Evolutionary conservation across 1,140 invertebrate genomes (phyloP), one percentile per base, ranked within the genome.

Genomic region (Magallana angulata): DNA sequence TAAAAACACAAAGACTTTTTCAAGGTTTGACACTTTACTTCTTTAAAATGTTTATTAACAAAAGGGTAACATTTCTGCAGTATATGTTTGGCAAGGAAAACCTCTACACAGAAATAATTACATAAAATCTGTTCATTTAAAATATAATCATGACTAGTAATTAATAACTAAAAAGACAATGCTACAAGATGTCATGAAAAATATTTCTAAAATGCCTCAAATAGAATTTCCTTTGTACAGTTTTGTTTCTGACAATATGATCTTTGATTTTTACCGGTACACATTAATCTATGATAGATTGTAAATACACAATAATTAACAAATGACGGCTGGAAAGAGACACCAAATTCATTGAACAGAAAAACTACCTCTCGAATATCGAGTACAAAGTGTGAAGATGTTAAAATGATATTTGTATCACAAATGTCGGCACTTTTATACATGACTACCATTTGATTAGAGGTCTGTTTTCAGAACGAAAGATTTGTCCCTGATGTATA

Each of bases 11-110:
- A 71, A 30, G 7, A 8, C 16, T 24, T 5, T 7, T 24, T 24
- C 30, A n/a, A 24, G 30, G n/a, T 36, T 24, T 36, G 68, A 76
- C 24, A 76, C 24, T 76, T 76, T 76, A 36, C 24, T 62, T 76
- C 14, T 48, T 48, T 48, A 48, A 48, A 48, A 48, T 48, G 24
- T 76, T 30, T 24, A 24, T 64, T 12, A 12, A 12, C 24, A 11
- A 76, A 30, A 36, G 36, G 36, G 24, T 76, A 76, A 76, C 68
- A 76, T 76, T 62, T 76, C 24, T 76, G 24, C 12, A 76, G 8
- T 76, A 76, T 24, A 76, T 12, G 12, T 76, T 76, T 76, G 68
- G 68, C 68, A 76, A 76, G 68, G 68, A 36, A 76, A 76, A 76
- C 24, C 68, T 76, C 68, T 76, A 30, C 24, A 76, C 12, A 30